phyloP scores from a whole-genome alignment of 1,140 invertebrate genomes.

The Micrasema minimum region DNA sequence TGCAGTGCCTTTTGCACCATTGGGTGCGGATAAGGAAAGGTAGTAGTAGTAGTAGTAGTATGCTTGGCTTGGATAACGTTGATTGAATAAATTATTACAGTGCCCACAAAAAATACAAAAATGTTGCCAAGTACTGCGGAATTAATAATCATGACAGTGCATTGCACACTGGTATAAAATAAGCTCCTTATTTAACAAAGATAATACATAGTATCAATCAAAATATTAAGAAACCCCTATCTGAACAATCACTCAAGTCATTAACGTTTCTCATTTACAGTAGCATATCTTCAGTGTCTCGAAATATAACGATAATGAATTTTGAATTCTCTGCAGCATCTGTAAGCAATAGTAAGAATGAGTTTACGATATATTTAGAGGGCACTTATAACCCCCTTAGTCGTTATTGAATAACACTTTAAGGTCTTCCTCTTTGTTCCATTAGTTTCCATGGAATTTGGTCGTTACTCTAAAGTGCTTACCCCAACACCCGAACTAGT shows the following conservation, averaged over 20 bases:
- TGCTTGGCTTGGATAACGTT: too few species aligned
- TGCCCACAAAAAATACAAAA: too few species aligned
- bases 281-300: neutral
- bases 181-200: too few species aligned
- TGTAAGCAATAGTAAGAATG: neutral
- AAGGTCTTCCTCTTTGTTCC: slow-evolving; percentile 10
- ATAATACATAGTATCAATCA: too few species aligned
- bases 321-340: neutral
- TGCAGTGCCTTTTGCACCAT: too few species aligned
- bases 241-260: neutral
- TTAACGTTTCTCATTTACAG: neutral
- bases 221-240: neutral
- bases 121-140: too few species aligned
- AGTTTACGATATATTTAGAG: slow-evolving; percentile 8
- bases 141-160: too few species aligned
- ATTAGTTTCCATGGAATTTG: slow-evolving; percentile 4
- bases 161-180: too few species aligned
- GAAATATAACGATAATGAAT: neutral
- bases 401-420: slow-evolving; percentile 16
- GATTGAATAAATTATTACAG: too few species aligned
- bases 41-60: too few species aligned
- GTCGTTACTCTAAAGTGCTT: slow-evolving; percentile 6
- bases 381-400: slow-evolving; percentile 11
- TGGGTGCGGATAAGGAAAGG: too few species aligned
- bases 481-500: slow-evolving; percentile 1